Evolutionary conservation across 2,113 vertebrate species (phyloP), one percentile per base, ranked within the genome.

Genomic region (Sarotherodon lohbergeri): DNA sequence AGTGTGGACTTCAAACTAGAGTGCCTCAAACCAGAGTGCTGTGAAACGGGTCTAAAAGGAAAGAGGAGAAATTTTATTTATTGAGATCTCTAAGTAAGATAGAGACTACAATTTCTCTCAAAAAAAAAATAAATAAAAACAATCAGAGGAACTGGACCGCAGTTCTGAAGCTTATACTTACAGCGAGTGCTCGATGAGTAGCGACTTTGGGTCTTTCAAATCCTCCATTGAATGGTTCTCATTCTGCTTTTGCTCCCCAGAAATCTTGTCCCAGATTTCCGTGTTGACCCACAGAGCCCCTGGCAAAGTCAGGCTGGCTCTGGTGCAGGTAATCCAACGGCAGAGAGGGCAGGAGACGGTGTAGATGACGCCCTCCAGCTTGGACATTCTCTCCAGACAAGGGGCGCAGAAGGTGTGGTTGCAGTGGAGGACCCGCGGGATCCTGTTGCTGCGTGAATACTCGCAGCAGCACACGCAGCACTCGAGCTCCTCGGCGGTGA

Each of bases 351-450:
- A 95, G 34, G 34, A 22, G 14, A 93, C 56, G 0, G n/a, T 84
- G 85, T 55, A 13, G 39, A 94, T 1, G 9, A 1, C 2, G 0
- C 61, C 87, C 0, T 83, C 1, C 22, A 9, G 1, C 14, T 2
- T 16, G 54, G 66, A 81, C 61, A 95, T 9, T 5, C 11, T 68
- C 56, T 93, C 32, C 81, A 95, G 76, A 29, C 95, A 95, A 3
- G n/a, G n/a, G 0, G 73, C n/a, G 10, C 95, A 95, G 83, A 95
- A 95, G 2, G 94, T 95, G 86, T 95, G 95, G 0, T 16, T 9
- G 88, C 94, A 95, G 89, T 95, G 92, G 2, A 95, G 94, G 4
- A 93, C 2, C 9, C 94, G 87, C 0, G 95, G 95, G 76, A 93
- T 9, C 16, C 91, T 66, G 6, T 39, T 1, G 1, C 22, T 79